A percentile compares a stretch with the other conserved stretches of the same genome.
Conservation (phyloP, 2,888 invertebrate genomes). For the Calliphora vomitoria region DNA sequence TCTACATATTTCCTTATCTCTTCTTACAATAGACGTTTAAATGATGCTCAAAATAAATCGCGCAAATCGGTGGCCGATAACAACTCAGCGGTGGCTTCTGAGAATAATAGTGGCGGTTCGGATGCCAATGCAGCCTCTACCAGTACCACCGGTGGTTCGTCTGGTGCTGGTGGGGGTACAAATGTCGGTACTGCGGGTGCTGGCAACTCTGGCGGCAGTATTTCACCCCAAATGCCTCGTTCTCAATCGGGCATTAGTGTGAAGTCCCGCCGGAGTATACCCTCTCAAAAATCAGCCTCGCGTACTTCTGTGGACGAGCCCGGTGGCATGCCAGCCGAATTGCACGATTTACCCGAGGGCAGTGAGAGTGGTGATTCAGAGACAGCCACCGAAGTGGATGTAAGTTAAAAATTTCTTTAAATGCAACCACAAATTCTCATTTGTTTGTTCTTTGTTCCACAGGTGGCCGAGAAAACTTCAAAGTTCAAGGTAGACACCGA, state of each 20-base stretch:
- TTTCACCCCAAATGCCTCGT: slow-evolving; percentile 84
- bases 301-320: slow-evolving; percentile 86
- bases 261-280: slow-evolving; percentile 86
- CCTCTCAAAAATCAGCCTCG: slow-evolving; percentile 85
- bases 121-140: slow-evolving; percentile 77
- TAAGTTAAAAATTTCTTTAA: slow-evolving; percentile 82
- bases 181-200: slow-evolving; percentile 68
- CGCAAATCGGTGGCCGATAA: slow-evolving; percentile 84
- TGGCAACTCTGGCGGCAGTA: slow-evolving; percentile 79
- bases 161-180: slow-evolving; percentile 67
- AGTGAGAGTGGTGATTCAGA: slow-evolving; percentile 88
- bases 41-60: slow-evolving; percentile 84
- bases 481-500: slow-evolving; percentile 92
- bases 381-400: slow-evolving; percentile 90
- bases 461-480: slow-evolving; percentile 89
- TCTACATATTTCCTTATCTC: neutral
- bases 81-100: slow-evolving; percentile 80
- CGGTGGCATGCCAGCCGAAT: slow-evolving; percentile 84
- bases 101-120: slow-evolving; percentile 82
- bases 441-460: slow-evolving; percentile 50
- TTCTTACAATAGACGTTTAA: slow-evolving; percentile 81
- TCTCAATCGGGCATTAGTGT: slow-evolving; percentile 86
- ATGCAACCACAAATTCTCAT: neutral
- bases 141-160: slow-evolving; percentile 74
- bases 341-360: slow-evolving; percentile 86